Evolutionary conservation across 2,888 invertebrate genomes (phyloP), one percentile per base, ranked within the genome.

Genomic region (Ophraella communa): DNA sequence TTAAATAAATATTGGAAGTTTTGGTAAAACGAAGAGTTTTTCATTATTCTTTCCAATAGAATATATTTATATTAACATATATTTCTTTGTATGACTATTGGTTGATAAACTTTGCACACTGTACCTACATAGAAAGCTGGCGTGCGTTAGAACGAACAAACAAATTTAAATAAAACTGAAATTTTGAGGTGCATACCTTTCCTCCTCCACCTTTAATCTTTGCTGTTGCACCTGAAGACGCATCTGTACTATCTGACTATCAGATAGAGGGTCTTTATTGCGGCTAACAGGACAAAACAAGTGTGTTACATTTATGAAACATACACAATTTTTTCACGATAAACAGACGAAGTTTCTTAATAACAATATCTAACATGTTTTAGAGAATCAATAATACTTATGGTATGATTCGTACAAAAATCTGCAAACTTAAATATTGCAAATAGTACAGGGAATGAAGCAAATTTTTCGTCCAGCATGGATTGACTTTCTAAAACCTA

Each of bases 231-330:
- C 91, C 83, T 91, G 91, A 79, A 89, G 86, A 81, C 91, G 87
- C 91, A 92, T 91, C 85, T 91, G 90, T 76, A 90, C 89, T 82
- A 92, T 89, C 83, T 91, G 91, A 80, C 90, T 90, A 83, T 91
- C 91, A 83, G 91, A 90, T 79, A 91, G 85, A 82, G 88, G 88
- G 83, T 91, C 91, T 80, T 87, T 86, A 65, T 62, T 65, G 70
- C 87, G 86, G 78, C 86, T 84, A 81, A 87, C 86, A 73, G 76
- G 78, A 80, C 75, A 80, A 78, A 68, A 68, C 60, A 66, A 45
- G 63, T 47, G 49, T 42, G 35, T 33, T 58, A 33, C 30, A 59
- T 39, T 39, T 42, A 59, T 49, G 18, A 52, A 27, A 51, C 59
- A 52, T 39, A 42, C 27, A 59, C 42, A 59, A 17, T 18, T 27